Evolutionary conservation across 2,797 vertebrate species (phyloP), one percentile per base, ranked within the genome.

Genomic region (Gila robusta): DNA sequence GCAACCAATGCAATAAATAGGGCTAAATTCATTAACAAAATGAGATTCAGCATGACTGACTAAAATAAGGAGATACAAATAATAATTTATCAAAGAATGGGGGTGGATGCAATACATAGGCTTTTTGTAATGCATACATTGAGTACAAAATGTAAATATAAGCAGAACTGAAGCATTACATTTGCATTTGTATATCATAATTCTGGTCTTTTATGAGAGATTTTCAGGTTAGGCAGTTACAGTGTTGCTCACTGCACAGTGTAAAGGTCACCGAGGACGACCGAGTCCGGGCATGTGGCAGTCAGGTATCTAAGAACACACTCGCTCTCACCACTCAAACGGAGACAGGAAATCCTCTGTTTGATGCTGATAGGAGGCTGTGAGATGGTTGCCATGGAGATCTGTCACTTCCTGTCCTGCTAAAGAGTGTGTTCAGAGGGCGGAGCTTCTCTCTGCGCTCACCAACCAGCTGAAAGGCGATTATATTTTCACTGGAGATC

Each of bases 331-430:
- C 10, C 59, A 47, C 79, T 80, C 41, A 16, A 49, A 90, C 89
- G 54, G 85, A 94, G 92, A 94, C 94, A 95, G 95, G 94, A 95
- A 95, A 95, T 96, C 95, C 94, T 94, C 81, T 91, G 89, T 95
- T 95, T 95, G 92, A 95, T 92, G 93, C 87, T 90, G 90, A 92
- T 93, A 91, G 76, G 78, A 94, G 88, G 77, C 87, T 49, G 66
- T 77, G 56, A 41, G 70, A 35, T 16, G 21, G 23, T 71, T 59
- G 37, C 39, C 12, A 73, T 70, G 32, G 23, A 91, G 90, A 81
- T 73, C 10, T 52, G 28, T 79, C 47, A 64, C 44, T 66, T 54
- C 66, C 74, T 88, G 79, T 59, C 59, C 59, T 73, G 56, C 64
- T 64, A 54, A 26, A 81, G 67, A n/a, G 2, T 62, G 69, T 79